These are phyloP conservation scores for Nipponacmea schrenckii DNA, from an alignment of 2,888 invertebrate species.

Conservation along the genomic window DNA sequence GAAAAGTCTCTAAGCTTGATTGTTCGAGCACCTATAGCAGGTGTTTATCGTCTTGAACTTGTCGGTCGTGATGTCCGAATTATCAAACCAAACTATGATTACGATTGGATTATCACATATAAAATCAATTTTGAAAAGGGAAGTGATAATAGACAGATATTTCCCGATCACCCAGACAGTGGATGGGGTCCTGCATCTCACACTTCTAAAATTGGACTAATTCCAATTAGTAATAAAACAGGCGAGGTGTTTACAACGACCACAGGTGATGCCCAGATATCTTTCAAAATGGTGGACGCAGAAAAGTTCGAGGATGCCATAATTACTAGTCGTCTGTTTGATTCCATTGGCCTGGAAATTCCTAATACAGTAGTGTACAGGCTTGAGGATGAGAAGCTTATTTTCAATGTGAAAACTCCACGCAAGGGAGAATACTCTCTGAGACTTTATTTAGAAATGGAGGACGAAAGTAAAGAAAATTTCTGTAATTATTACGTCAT, in stretches of 20 bases:
- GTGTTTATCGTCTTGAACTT: conserved; percentile 58
- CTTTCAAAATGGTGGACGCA: conserved; percentile 32
- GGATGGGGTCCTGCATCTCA: conserved; percentile 59
- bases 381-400: conserved; percentile 31
- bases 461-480: conserved; percentile 39
- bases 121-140: conserved; percentile 41
- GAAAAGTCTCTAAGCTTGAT: conserved; percentile 43
- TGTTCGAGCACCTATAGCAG: conserved; percentile 49
- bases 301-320: conserved; percentile 23
- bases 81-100: conserved; percentile 43
- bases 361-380: conserved; percentile 33
- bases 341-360: conserved; percentile 29
- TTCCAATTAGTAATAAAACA: conserved; percentile 33
- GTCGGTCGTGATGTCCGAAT: conserved; percentile 52
- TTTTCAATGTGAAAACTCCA: conserved; percentile 39
- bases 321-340: conserved; percentile 20
- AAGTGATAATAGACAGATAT: conserved; percentile 44
- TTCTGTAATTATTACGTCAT: conserved; percentile 56
- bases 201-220: conserved; percentile 28
- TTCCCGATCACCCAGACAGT: conserved; percentile 53
- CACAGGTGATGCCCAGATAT: conserved; percentile 35
- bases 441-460: conserved; percentile 35
- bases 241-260: conserved; percentile 32
- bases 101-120: conserved; percentile 53
- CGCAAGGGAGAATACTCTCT: conserved; percentile 43